A percentile compares a stretch with the other conserved stretches of the same genome.
Conservation (phyloP, 2,888 invertebrate genomes). For the Xestia c-nigrum region DNA sequence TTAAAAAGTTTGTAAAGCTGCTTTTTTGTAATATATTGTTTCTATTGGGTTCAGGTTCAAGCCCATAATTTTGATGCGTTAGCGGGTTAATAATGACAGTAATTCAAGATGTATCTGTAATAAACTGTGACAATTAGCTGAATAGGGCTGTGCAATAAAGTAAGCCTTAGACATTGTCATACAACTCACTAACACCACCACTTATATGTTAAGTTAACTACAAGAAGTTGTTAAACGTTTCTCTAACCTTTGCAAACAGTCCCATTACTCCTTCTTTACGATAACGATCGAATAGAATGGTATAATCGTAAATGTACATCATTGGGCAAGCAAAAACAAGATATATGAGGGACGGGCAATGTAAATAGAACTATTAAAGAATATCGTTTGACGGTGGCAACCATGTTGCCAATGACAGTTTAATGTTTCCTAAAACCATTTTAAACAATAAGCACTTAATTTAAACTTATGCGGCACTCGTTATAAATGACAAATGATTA, state of each 20-base stretch:
- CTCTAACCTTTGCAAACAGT: conserved; percentile 74
- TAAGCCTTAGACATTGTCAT: conserved; percentile 50
- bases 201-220: conserved; percentile 57
- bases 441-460: conserved; percentile 72
- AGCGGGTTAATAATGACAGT: conserved; percentile 35
- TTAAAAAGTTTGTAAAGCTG: conserved; percentile 32
- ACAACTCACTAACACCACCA: conserved; percentile 46
- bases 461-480: conserved; percentile 68
- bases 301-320: conserved; percentile 65
- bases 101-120: conserved; percentile 39
- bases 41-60: neutral
- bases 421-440: conserved; percentile 69
- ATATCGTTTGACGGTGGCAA: conserved; percentile 52
- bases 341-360: conserved; percentile 62
- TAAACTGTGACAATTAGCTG: conserved; percentile 57
- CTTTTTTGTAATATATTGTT: conserved; percentile 18
- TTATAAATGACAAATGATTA: conserved; percentile 86
- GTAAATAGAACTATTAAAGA: conserved; percentile 70
- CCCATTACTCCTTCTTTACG: conserved; percentile 72
- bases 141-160: conserved; percentile 32
- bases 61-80: conserved; percentile 42
- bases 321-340: conserved; percentile 64
- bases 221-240: conserved; percentile 63
- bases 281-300: conserved; percentile 71
- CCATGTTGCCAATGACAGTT: conserved; percentile 60